Evolutionary conservation across 2,888 invertebrate genomes (phyloP).

Genomic region (Drosophila meridiana): DNA sequence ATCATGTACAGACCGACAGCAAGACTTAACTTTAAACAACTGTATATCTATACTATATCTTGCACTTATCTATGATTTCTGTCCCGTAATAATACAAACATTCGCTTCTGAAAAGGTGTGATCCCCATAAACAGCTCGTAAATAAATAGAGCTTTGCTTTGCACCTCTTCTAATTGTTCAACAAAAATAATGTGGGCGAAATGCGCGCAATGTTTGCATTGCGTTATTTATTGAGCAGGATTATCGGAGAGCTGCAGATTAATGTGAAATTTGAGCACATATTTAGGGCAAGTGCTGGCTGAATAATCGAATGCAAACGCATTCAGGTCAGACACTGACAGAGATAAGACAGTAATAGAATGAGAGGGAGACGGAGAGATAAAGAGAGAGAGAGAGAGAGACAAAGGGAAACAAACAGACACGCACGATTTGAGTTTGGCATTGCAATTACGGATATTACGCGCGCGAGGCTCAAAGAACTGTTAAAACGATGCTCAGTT

Average conservation of each 20-base stretch:
- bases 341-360: not conserved
- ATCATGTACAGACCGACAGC: too few species aligned
- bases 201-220: not conserved
- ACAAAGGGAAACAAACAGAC: not conserved
- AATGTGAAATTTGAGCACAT: conserved; percentile 15
- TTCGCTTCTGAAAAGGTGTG: not conserved
- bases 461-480: conserved; percentile 33
- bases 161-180: not conserved
- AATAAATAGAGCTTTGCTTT: conserved; percentile 7
- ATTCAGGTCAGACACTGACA: conserved; percentile 43
- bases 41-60: not conserved
- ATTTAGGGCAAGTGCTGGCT: conserved; percentile 35
- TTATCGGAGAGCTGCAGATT: conserved; percentile 16
- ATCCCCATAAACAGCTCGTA: not conserved
- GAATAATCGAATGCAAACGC: conserved; percentile 46
- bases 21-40: not conserved
- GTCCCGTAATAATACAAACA: not conserved
- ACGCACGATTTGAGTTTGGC: conserved; percentile 31
- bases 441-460: conserved; percentile 52
- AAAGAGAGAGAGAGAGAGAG: not conserved
- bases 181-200: conserved; percentile 5
- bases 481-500: conserved; percentile 29
- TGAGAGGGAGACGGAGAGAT: not conserved
- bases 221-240: conserved; percentile 14
- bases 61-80: not conserved